Evolutionary conservation across 1,140 invertebrate genomes (phyloP), one percentile per base, ranked within the genome.

Genomic region (Drepana arcuata): DNA sequence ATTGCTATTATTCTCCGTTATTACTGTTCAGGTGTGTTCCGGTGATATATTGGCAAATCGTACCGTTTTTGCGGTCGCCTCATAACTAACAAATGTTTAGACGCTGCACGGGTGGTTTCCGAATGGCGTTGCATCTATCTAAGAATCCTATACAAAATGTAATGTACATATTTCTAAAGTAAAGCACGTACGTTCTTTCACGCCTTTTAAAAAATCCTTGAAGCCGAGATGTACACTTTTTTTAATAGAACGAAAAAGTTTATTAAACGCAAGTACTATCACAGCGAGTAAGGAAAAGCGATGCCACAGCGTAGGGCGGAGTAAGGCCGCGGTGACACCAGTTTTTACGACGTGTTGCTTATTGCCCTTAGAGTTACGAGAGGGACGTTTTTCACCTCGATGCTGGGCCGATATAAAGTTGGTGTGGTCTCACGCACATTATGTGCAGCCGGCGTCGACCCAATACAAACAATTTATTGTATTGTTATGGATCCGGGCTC

Each of bases 1-100:
- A 59, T 55, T 54, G 62, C 59, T 60, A 56, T 60, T 52, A 55
- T 56, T 60, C 46, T 60, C 48, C 41, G 59, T 69, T 69, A 69
- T 69, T 63, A 63, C 62, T 44, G 65, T 69, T 56, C 65, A 69
- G 65, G 65, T 69, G 65, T 62, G 51, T 31, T 56, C 41, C 42
- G 28, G 54, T 65, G 65, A 69, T 65, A 60, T 65, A 69, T 69
- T 39, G 59, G 53, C 43, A 47, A 50, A 55, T 50, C 48, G 52
- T 53, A 54, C 49, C 55, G 56, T 63, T 65, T 65, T 63, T 60
- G 47, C 47, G 55, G 49, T 46, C 30, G 31, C 41, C 32, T 26
- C 41, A 31, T 6, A 33, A 40, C 41, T 26, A 37, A 24, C 33
- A 50, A 43, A 48, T 35, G 44, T 40, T 59, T 54, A 58, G 49